Evolutionary conservation across 2,113 vertebrate genomes (phyloP), one percentile per base, ranked within the genome.

Genomic region (Stigmatopora argus): DNA sequence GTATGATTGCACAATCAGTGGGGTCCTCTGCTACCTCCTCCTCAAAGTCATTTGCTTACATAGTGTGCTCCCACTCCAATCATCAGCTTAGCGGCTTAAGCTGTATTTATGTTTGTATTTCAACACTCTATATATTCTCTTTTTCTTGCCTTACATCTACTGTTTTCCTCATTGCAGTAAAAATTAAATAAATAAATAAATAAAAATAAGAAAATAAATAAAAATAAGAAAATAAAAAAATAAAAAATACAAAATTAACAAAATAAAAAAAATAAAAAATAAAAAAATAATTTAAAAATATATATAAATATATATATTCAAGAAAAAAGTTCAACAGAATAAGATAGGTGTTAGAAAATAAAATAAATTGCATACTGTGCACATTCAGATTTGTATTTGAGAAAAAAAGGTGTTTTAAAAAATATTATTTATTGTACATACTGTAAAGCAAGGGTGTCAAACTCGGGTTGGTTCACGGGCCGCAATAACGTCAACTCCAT

Each of bases 91-190:
- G 83, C 73, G 67, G 88, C 87, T 91, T 89, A 90, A 61, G 86
- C 82, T 72, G 76, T 91, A 89, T 91, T 91, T 91, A 86, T 86
- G 90, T 88, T 91, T 92, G 87, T 87, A 91, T 88, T 91, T 86
- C 84, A 88, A 89, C 85, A 89, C 89, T 90, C 88, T 87, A 83
- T 85, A 9, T 14, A 21, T 23, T 21, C 26, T 55, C 23, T 5
- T 55, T 55, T 12, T 14, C 21, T 12, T 12, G 13, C 9, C 0
- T 55, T 1, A 53, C 21, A 7, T 23, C 21, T 2, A 51, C 10
- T 21, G n/a, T 51, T 51, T 69, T 11, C 9, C 31, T 58, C 57
- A 11, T 21, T 45, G 69, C 58, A 68, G 66, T 56, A 46, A 31
- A 31, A 31, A 31, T 31, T 2, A 31, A 31, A 31, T 31, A 31